These are phyloP conservation scores for Drosophila sechellia DNA, from an alignment of 1,140 invertebrate genomes.

Conservation along the genomic window DNA sequence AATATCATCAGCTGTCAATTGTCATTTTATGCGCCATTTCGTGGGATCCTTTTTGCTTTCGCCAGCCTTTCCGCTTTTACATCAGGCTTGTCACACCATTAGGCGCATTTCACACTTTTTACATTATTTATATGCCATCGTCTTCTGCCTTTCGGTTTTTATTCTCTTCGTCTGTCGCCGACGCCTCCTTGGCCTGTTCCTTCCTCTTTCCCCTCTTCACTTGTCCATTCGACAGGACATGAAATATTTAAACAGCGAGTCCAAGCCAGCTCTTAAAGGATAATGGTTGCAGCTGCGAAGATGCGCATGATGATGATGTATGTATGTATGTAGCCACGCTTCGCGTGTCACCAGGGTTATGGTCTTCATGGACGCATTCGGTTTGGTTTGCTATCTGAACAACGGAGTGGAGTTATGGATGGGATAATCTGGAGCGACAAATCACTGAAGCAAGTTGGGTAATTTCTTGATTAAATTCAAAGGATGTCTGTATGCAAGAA, in stretches of 20 bases:
- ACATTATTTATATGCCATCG: slow-evolving; percentile 75
- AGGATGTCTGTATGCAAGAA: background rate
- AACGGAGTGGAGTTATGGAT: slow-evolving; percentile 23
- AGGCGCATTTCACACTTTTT: slow-evolving; percentile 81
- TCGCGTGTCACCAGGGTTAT: slow-evolving; percentile 12
- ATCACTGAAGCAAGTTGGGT: slow-evolving; percentile 5
- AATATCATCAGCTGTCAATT: slow-evolving; percentile 77
- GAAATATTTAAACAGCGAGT: slow-evolving; percentile 66
- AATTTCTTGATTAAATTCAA: slow-evolving; percentile 15
- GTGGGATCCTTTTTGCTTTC: slow-evolving; percentile 12
- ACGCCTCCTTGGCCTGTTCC: background rate
- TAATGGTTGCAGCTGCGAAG: slow-evolving; percentile 21
- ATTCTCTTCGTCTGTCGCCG: slow-evolving; percentile 13
- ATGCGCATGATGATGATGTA: slow-evolving; percentile 20
- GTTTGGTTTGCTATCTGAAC: slow-evolving; percentile 7
- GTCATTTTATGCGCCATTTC: slow-evolving; percentile 81
- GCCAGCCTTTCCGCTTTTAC: slow-evolving; percentile 6
- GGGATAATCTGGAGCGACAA: slow-evolving; percentile 18
- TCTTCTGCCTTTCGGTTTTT: slow-evolving; percentile 50
- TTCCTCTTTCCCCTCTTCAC: background rate
- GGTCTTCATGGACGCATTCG: slow-evolving; percentile 5
- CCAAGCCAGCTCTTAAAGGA: slow-evolving; percentile 41
- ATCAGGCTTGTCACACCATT: slow-evolving; percentile 69
- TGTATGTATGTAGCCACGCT: slow-evolving; percentile 28
- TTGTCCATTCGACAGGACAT: slow-evolving; percentile 41